Evolutionary conservation across 2,888 invertebrate species (phyloP).

Genomic region (Dasysyrphus tricinctus): DNA sequence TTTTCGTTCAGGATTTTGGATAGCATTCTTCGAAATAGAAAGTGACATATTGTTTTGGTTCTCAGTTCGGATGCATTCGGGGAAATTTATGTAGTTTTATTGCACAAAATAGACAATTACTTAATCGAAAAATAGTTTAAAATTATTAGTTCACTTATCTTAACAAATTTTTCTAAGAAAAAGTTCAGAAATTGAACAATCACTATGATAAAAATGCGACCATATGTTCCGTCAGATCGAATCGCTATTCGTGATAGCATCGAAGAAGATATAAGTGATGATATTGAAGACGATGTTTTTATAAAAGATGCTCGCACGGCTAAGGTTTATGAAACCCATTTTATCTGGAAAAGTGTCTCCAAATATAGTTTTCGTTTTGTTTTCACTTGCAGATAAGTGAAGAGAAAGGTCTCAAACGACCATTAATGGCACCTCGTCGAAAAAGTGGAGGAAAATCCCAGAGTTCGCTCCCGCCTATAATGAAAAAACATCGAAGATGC

Average conservation of each 20-base stretch:
- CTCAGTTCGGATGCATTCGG: constrained; percentile 39
- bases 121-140: not conserved
- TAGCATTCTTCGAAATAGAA: constrained; percentile 32
- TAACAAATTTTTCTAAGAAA: not conserved
- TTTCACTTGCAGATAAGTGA: constrained; percentile 85
- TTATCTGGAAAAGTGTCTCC: not conserved
- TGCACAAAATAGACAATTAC: constrained; percentile 14
- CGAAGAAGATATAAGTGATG: constrained; percentile 89
- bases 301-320: constrained; percentile 89
- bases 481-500: constrained; percentile 84
- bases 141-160: not conserved
- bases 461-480: constrained; percentile 84
- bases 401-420: constrained; percentile 88
- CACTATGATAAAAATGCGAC: constrained; percentile 84
- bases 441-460: constrained; percentile 83
- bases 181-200: constrained; percentile 14
- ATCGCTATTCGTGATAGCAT: constrained; percentile 88
- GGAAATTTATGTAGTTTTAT: constrained; percentile 36
- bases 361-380: constrained; percentile 3
- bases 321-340: constrained; percentile 82
- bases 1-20: constrained; percentile 58
- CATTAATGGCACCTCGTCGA: constrained; percentile 89
- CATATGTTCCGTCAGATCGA: constrained; percentile 86
- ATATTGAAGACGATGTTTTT: constrained; percentile 91
- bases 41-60: constrained; percentile 63